Percentiles rank a stretch among this genome's conserved stretches.
Conservation (phyloP, 2,888 invertebrate genomes). For the Cantharis lateralis region DNA sequence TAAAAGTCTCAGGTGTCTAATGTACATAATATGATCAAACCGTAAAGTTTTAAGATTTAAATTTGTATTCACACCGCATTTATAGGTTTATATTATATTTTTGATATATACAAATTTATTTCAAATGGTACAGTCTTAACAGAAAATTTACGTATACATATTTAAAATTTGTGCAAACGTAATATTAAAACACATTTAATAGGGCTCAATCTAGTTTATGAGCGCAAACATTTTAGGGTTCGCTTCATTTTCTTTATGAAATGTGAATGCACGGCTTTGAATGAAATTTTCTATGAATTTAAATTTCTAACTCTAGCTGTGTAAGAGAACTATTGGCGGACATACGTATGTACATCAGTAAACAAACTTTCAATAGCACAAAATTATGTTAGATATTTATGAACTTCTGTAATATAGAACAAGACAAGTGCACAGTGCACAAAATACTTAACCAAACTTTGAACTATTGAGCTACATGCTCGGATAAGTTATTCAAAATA, state of each 20-base stretch:
- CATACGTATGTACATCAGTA: not conserved
- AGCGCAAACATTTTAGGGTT: not conserved
- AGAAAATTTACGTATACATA: not conserved
- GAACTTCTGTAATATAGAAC: too few species aligned
- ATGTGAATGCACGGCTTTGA: not conserved
- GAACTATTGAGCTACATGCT: too few species aligned
- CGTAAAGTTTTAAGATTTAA: conserved; percentile 11
- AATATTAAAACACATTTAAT: not conserved
- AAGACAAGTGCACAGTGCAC: too few species aligned
- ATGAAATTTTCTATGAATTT: not conserved
- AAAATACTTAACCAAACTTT: too few species aligned
- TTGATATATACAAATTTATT: not conserved
- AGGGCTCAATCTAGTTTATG: not conserved
- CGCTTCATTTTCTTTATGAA: not conserved
- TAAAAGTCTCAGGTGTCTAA: conserved; percentile 14
- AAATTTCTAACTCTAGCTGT: not conserved
- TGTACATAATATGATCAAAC: conserved; percentile 18
- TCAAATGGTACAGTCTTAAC: not conserved
- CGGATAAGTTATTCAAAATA: too few species aligned
- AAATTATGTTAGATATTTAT: too few species aligned
- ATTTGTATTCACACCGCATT: not conserved
- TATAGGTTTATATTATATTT: not conserved
- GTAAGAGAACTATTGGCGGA: not conserved
- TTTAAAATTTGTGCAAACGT: not conserved
- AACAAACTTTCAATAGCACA: not conserved